Evolutionary conservation across 37 sponge, comb jelly and placozoan species (phyloP).

Genomic region (Petrosia ficiformis): DNA sequence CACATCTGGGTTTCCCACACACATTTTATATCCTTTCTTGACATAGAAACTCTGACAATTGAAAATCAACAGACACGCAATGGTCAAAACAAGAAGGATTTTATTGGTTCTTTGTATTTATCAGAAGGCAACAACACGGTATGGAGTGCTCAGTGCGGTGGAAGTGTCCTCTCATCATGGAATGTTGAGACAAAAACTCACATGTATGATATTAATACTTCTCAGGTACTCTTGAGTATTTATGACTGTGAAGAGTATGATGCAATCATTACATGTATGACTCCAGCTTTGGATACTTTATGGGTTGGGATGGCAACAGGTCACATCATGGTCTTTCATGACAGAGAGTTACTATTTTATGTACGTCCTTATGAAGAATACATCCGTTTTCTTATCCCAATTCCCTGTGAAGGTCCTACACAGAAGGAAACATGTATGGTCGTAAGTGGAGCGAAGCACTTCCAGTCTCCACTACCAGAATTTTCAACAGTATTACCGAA

Average conservation of each 20-base stretch:
- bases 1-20: constrained; percentile 59
- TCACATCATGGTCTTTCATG: constrained; percentile 57
- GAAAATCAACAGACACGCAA: constrained; percentile 13
- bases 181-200: constrained; percentile 21
- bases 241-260: not conserved
- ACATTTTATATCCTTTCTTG: constrained; percentile 39
- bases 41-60: constrained; percentile 32
- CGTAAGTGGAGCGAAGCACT: constrained; percentile 62
- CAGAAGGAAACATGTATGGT: constrained; percentile 59
- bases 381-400: constrained; percentile 51
- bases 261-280: constrained; percentile 50
- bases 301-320: constrained; percentile 82
- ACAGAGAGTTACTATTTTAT: constrained; percentile 31
- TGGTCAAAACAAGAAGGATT: constrained; percentile 10
- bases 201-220: constrained; percentile 25
- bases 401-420: constrained; percentile 46
- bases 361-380: constrained; percentile 34
- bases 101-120: constrained; percentile 40
- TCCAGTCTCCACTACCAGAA: not conserved
- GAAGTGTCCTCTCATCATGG: constrained; percentile 55
- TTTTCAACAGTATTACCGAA: not conserved
- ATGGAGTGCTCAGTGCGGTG: constrained; percentile 70
- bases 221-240: not conserved
- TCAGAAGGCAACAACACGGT: constrained; percentile 27
- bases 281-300: constrained; percentile 58